Conservation (phyloP, 1,140 invertebrate genomes). For the Ostrea edulis region DNA sequence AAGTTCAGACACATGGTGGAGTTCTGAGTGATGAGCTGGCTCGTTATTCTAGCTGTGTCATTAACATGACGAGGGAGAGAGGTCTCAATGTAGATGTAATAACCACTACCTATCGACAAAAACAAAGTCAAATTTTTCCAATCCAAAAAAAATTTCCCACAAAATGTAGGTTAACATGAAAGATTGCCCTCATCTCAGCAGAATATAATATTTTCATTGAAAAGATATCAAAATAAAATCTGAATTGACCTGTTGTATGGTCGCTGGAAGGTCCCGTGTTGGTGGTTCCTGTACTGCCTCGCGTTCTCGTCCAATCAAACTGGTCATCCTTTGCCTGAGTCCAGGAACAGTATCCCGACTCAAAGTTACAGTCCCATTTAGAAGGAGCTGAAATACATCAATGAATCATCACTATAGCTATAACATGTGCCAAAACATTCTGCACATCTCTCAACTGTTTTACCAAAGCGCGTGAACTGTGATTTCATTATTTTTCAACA, state of each 20-base stretch:
- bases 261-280: slow-evolving; percentile 60
- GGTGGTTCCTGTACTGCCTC: slow-evolving; percentile 54
- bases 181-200: too few relatives aligned
- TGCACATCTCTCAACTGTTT: too few relatives aligned
- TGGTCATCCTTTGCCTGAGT: slow-evolving; percentile 66
- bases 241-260: slow-evolving; percentile 65
- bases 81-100: slow-evolving; percentile 90
- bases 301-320: slow-evolving; percentile 69
- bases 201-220: too few relatives aligned
- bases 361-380: slow-evolving; percentile 70
- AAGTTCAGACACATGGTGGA: slow-evolving; percentile 79
- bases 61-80: slow-evolving; percentile 83
- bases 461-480: too few relatives aligned
- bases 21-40: slow-evolving; percentile 69
- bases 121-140: not conserved
- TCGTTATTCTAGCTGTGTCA: slow-evolving; percentile 86
- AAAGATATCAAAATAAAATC: too few relatives aligned
- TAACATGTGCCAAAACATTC: too few relatives aligned
- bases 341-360: slow-evolving; percentile 75
- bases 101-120: slow-evolving; percentile 80
- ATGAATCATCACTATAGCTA: not conserved
- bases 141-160: too few relatives aligned
- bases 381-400: slow-evolving; percentile 49
- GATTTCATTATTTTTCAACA: too few relatives aligned
- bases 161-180: too few relatives aligned